A percentile compares a stretch with the other conserved stretches of the same genome.
phyloP scores from a whole-genome alignment of 2,888 invertebrate species.

The Cephus nigrinus region DNA sequence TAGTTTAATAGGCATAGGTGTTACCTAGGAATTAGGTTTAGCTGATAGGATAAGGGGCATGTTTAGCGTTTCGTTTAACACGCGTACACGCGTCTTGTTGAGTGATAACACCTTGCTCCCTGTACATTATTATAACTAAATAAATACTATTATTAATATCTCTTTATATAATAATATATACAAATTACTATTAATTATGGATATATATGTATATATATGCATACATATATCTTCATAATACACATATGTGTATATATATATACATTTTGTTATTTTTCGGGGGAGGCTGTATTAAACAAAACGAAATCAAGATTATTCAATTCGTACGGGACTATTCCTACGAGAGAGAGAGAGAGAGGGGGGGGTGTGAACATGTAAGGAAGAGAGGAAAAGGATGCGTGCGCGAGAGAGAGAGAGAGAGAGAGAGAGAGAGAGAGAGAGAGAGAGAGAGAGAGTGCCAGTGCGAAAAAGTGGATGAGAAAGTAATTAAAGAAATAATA shows the following conservation, averaged over 20 bases:
- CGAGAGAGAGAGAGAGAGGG: conserved; percentile 32
- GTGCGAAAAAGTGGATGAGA: neutral
- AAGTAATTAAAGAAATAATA: neutral
- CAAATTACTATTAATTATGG: conserved; percentile 52
- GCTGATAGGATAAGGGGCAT: conserved; percentile 57
- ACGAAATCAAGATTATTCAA: conserved; percentile 37
- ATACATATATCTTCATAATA: conserved; percentile 30
- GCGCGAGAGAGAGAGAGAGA: too few species aligned
- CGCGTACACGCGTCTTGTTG: conserved; percentile 31
- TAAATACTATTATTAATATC: conserved; percentile 59
- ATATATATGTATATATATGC: conserved; percentile 56
- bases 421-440: too few species aligned
- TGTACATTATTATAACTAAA: conserved; percentile 61
- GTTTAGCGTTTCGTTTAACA: conserved; percentile 48
- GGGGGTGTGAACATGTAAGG: conserved; percentile 11
- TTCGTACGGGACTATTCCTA: conserved; percentile 40
- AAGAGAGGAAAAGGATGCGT: neutral
- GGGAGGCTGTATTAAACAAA: conserved; percentile 24
- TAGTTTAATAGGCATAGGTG: conserved; percentile 62
- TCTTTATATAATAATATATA: conserved; percentile 62
- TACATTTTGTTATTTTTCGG: conserved; percentile 57
- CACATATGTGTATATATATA: conserved; percentile 39
- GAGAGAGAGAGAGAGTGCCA: neutral
- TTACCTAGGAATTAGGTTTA: conserved; percentile 63
- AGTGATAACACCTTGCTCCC: conserved; percentile 48